Evolutionary conservation across 2,888 invertebrate species (phyloP), one percentile per base, ranked within the genome.

Genomic region (Philaethria dido): DNA sequence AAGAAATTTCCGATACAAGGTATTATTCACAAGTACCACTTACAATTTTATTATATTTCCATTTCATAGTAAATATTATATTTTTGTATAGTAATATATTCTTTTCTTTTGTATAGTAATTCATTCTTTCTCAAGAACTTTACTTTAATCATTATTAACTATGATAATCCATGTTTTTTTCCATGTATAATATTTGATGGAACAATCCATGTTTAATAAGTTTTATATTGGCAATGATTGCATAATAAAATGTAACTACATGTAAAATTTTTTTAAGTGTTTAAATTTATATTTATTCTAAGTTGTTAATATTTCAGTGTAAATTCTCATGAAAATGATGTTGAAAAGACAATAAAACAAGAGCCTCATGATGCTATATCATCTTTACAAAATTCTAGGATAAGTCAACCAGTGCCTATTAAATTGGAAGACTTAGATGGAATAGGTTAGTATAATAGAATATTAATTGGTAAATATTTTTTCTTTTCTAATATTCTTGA

Each of bases 391-490:
- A 85, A 81, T 59, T 78, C 82, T 42, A 82, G 81, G 70, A 73
- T 82, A 36, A 75, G 79, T 64, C 88, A 89, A 73, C 88, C 89
- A 13, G 87, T 91, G 62, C 92, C 92, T 48, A 91, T 92, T 64
- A 92, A 92, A 74, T 76, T 92, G 62, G 92, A 92, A 78, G 92
- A 92, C 78, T 81, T 92, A 60, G 92, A 92, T 85, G 92, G 92
- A 72, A 91, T 92, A 78, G 92, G 92, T 92, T 79, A 83, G 81
- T 72, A 20, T 44, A 44, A 25, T 20, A 22, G 9, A 39, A 29
- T 33, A n/a, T 29, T 25, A 62, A 55, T 55, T 57, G 48, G 59
- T 44, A 18, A 14, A 36, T 36, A 5, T 50, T 25, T 25, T 48
- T 50, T 18, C 13, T 13, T 39, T 39, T 13, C 9, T 9, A 33